Evolutionary conservation across 2,797 vertebrate genomes (phyloP).

Genomic region (Sebastes umbrosus): DNA sequence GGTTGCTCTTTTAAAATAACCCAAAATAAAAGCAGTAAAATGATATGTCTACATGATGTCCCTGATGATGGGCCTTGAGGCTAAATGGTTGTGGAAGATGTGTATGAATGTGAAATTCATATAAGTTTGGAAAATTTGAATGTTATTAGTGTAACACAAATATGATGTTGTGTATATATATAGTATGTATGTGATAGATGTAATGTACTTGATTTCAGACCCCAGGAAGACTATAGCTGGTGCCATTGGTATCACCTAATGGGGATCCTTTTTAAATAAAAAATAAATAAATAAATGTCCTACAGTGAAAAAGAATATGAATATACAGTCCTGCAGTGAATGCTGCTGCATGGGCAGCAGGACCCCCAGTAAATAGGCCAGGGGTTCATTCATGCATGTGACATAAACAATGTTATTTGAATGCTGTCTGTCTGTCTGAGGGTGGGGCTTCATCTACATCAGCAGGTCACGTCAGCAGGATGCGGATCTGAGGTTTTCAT

Average conservation of each 20-base stretch:
- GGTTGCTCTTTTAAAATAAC: neutral
- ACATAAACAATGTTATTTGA: conserved; percentile 30
- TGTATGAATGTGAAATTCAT: too few species aligned
- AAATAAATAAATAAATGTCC: neutral
- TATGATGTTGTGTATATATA: too few species aligned
- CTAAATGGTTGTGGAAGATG: too few species aligned
- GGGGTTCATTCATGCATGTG: conserved; percentile 47
- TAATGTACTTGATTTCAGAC: too few species aligned
- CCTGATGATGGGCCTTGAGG: too few species aligned
- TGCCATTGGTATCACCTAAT: too few species aligned
- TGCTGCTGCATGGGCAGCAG: neutral
- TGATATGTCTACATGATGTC: too few species aligned
- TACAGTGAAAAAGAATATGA: neutral
- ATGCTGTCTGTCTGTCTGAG: conserved; percentile 26
- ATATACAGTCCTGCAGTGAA: neutral
- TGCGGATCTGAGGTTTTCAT: conserved; percentile 44
- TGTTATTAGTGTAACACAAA: too few species aligned
- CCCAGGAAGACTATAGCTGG: too few species aligned
- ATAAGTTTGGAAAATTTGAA: too few species aligned
- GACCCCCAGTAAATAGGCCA: conserved; percentile 24
- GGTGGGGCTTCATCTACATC: conserved; percentile 68
- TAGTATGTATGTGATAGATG: too few species aligned
- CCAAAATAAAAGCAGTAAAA: neutral
- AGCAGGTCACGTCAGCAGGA: conserved; percentile 44
- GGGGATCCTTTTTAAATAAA: too few species aligned